Evolutionary conservation across 2,888 invertebrate species (phyloP).

Genomic region (Schizaphis graminum): DNA sequence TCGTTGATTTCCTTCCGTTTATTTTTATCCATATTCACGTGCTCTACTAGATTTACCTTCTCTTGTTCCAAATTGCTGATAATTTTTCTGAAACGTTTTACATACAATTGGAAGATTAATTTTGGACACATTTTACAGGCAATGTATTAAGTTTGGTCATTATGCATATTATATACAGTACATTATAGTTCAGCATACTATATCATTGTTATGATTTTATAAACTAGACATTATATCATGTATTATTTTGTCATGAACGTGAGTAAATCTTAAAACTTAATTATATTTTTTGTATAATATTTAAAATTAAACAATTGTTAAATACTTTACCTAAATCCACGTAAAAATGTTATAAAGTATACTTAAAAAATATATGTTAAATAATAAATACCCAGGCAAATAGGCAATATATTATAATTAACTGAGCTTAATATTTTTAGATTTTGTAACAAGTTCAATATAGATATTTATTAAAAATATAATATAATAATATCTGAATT

Average conservation of each 20-base stretch:
- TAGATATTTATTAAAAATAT: neutral
- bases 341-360: neutral
- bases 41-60: constrained; percentile 72
- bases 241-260: neutral
- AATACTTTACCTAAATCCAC: neutral
- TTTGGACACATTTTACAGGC: neutral
- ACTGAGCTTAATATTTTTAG: no score
- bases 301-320: neutral
- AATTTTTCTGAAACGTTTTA: constrained; percentile 72
- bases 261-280: neutral
- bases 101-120: neutral
- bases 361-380: no score
- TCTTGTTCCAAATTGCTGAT: constrained; percentile 77
- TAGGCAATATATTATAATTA: neutral
- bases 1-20: constrained; percentile 74
- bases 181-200: neutral
- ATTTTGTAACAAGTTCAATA: neutral
- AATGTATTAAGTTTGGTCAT: neutral
- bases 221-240: neutral
- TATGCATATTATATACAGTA: neutral
- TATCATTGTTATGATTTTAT: neutral
- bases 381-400: no score
- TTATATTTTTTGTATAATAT: neutral
- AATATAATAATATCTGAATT: neutral
- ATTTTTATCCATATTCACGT: constrained; percentile 76